Conservation (phyloP, 1,140 invertebrate genomes). For the Drosophila jambulina region DNA sequence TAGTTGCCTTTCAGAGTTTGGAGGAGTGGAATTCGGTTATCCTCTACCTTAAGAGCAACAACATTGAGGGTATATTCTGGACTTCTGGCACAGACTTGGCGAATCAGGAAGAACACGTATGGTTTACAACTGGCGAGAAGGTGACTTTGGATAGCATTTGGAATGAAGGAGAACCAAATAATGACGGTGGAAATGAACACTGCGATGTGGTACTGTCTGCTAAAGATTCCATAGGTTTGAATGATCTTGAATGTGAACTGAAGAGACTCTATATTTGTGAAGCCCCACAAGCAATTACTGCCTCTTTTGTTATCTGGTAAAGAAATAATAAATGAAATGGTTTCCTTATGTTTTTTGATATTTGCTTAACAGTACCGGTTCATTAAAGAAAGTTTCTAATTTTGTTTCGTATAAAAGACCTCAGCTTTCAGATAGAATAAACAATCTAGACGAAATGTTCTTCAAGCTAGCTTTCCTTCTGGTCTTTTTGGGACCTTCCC, state of each 20-base stretch:
- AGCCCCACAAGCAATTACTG: not conserved
- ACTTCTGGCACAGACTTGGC: conserved; percentile 29
- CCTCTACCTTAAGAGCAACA: not conserved
- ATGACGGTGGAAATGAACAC: conserved; percentile 9
- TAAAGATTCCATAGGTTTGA: conserved; percentile 1
- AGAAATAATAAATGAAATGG: not conserved
- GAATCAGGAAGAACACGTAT: not conserved
- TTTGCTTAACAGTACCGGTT: not conserved
- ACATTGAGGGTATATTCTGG: conserved; percentile 19
- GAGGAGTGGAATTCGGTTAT: conserved; percentile 26
- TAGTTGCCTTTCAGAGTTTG: conserved; percentile 18
- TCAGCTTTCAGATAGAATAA: not conserved
- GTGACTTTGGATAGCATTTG: conserved; percentile 19
- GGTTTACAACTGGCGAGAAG: conserved; percentile 19
- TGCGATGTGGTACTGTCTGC: conserved; percentile 5
- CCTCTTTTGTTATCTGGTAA: conserved; percentile 5
- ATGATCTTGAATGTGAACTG: conserved; percentile 11
- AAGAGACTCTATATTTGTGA: conserved; percentile 8
- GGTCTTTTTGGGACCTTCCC: not conserved
- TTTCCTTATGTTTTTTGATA: not conserved
- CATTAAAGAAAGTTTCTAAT: not conserved
- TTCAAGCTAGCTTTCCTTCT: not conserved
- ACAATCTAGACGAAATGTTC: not conserved
- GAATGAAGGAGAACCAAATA: conserved; percentile 12
- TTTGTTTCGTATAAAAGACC: not conserved